Base-by-base conservation (phyloP, 2,888 invertebrate genomes). In the Melanargia galathea region DNA sequence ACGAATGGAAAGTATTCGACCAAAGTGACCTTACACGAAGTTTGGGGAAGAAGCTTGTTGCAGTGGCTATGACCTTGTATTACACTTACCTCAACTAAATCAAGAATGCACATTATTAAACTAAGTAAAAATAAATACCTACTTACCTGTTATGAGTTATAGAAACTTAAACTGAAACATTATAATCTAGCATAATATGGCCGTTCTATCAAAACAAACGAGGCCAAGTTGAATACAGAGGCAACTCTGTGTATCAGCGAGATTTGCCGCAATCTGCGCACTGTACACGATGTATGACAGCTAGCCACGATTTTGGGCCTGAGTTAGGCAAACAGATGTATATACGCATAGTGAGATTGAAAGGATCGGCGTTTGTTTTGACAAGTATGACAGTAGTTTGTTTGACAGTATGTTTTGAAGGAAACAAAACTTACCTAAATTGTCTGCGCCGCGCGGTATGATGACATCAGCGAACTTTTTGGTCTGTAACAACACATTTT, bases 401-500 rank as follows among this genome's bases (percentile, higher is more conserved):
- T n/a, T 1, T 4, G n/a, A 7, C 16, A 40, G 16, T 16, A 2
- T 22, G 5, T 22, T 46, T 46, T 46, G 5, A 11, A 13, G 5
- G 18, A 26, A 49, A 26, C n/a, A 26, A 35, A 55, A 62, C 94
- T 94, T 89, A 97, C 98, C 97, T 86, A 95, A 94, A 84, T 99
- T 99, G 83, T 99, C 99, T 24, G 99, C 99, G 67, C 99, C 99
- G 72, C 99, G 93, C 0, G 99, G 99, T 84, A 99, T 99, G 78
- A 99, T 99, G 58, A 99, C 98, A 92, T 99, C 99, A 61, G 99
- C 99, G 92, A 99, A 99, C 86, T 99, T 99, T 91, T 99, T 99
- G 0, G 99, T 99, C 96, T 98, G 93, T 57, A 94, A 94, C 80
- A 73, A 70, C 76, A 46, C 18, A 22, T 46, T 46, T 46, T 46